Base-by-base conservation (phyloP, 2,797 vertebrate genomes). In the Tauraco hartlaubi region DNA sequence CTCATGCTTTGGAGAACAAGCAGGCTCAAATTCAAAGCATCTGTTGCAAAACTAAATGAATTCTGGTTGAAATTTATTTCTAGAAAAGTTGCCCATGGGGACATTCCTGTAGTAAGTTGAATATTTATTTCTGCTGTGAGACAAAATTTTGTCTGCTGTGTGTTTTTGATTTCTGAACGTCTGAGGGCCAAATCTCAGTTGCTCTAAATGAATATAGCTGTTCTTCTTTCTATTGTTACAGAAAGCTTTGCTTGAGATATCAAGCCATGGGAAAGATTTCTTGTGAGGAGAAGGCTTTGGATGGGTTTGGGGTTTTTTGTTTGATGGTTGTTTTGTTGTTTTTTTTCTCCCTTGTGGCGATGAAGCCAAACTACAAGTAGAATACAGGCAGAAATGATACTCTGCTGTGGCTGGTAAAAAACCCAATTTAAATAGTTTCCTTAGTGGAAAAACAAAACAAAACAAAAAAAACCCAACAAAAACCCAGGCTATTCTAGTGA, bases 11-110 rank as follows among this genome's bases (percentile, higher is more conserved):
- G 88, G 93, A 94, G 78, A 94, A 25, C 51, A 80, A 91, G 78
- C 91, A 94, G 92, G 68, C 31, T 92, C 55, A 52, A 94, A 96
- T 78, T 92, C 91, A 94, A 97, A 91, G 90, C 90, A 94, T 93
- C 81, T 95, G 92, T 76, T 97, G 73, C 55, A 88, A 86, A 94
- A 77, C 48, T 52, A 94, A 91, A 86, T 73, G 29, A 90, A 93
- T 96, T 87, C 80, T 84, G 51, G 28, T 33, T 43, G 61, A 93
- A 95, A 95, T 88, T 77, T 88, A 79, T 94, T 91, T 95, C 87
- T 84, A 72, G 51, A 91, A 63, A 93, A 90, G 62, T 74, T 80
- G 61, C 62, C 89, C 11, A 0, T 39, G 61, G 93, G 82, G 68
- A 88, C 76, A 82, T 93, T 95, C 77, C 86, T 93, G 83, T 54